Evolutionary conservation across 2,797 vertebrate species (phyloP), one percentile per base, ranked within the genome.

Genomic region (Phoebastria nigripes): DNA sequence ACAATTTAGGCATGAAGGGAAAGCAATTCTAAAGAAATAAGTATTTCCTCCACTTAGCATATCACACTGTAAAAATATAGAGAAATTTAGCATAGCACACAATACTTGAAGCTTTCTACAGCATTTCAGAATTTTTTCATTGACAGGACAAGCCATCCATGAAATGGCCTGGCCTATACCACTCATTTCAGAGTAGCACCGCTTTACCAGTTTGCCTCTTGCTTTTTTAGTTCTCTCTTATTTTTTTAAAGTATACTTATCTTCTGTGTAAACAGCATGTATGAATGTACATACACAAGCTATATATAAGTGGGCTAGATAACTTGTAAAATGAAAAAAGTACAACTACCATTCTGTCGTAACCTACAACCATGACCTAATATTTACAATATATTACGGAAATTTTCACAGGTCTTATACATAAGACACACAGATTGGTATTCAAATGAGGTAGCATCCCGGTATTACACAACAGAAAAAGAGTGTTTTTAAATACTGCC

Each of bases 221-320:
- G 2, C 1, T 47, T 54, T 41, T 37, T 55, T 21, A 37, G 37
- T 37, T 4, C 24, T 33, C 13, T 2, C 2, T 3, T 1, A 14
- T 28, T 15, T 31, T 24, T 33, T 20, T 4, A 3, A 71, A 61
- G 14, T 37, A 47, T 18, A 56, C 11, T 70, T 61, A 18, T 10
- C 25, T 55, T 76, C 26, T 56, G 1, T 47, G 28, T 35, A 73
- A 87, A 78, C 4, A 52, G 15, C 20, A 80, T 14, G 13, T 59
- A 89, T 25, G 58, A 87, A 79, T 12, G 9, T 13, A 72, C 11
- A 56, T 24, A 67, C 22, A 87, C 4, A 80, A 85, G 6, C 35
- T 82, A 44, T 29, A 19, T 26, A 51, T n/a, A 70, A 5, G 11
- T 16, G 14, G 11, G 19, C 17, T 47, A 77, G 21, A 78, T 47